Percentiles rank a stretch among this genome's conserved stretches.
Evolutionary conservation across 2,797 vertebrate genomes (phyloP).

Genomic region (Paguma larvata): DNA sequence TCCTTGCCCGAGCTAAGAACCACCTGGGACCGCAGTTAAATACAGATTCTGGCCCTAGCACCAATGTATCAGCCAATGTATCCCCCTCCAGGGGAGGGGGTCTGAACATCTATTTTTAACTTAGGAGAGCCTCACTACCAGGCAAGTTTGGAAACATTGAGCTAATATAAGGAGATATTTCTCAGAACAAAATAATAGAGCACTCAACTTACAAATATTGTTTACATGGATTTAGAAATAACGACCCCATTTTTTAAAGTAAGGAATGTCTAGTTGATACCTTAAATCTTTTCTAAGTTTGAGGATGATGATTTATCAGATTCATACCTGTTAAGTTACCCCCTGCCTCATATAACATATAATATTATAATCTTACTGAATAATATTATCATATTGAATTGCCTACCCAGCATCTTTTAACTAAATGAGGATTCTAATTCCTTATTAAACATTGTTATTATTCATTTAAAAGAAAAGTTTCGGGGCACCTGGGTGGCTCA

Average conservation of each 20-base stretch:
- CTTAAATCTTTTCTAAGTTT: slow-evolving; percentile 10
- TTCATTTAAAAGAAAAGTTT: neutral
- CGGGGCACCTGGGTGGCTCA: no score
- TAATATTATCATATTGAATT: neutral
- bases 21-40: neutral
- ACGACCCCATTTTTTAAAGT: neutral
- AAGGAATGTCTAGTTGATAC: neutral
- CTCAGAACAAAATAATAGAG: neutral
- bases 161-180: neutral
- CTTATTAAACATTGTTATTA: slow-evolving; percentile 13
- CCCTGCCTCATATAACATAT: neutral
- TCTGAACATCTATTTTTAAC: neutral
- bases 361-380: neutral
- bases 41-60: neutral
- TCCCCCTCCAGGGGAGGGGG: neutral
- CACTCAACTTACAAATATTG: slow-evolving; percentile 10
- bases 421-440: slow-evolving; percentile 20
- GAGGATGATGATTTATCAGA: neutral
- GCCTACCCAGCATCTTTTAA: neutral
- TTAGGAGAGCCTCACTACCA: slow-evolving; percentile 3
- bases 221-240: slow-evolving; percentile 17
- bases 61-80: neutral
- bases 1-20: slow-evolving; percentile 24
- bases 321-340: neutral
- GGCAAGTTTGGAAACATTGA: neutral